phyloP scores from a whole-genome alignment of 2,113 vertebrate genomes.

The Xenopus tropicalis region UCB_Xtro_10.0 CM004448.2:41857501-41858000 shows the following conservation, averaged over 20 bases:
- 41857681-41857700: slow-evolving; percentile 3
- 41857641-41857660: slow-evolving; percentile 41
- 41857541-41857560: slow-evolving; percentile 20
- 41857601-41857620: slow-evolving; percentile 43
- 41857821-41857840: too few species aligned
- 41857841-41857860: too few species aligned
- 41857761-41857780: not conserved
- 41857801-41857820: too few species aligned
- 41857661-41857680: slow-evolving; percentile 34
- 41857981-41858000: too few species aligned
- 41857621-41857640: slow-evolving; percentile 39
- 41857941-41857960: too few species aligned
- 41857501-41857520: not conserved
- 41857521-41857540: slow-evolving; percentile 9
- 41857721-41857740: not conserved
- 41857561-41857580: slow-evolving; percentile 46
- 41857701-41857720: not conserved
- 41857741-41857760: not conserved
- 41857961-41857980: too few species aligned
- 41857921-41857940: too few species aligned
- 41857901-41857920: too few species aligned
- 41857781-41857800: too few species aligned
- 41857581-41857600: slow-evolving; percentile 39
- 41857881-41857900: too few species aligned
- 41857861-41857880: too few species aligned